Conservation (phyloP, 2,797 vertebrate genomes). For the Columba guinea region DNA sequence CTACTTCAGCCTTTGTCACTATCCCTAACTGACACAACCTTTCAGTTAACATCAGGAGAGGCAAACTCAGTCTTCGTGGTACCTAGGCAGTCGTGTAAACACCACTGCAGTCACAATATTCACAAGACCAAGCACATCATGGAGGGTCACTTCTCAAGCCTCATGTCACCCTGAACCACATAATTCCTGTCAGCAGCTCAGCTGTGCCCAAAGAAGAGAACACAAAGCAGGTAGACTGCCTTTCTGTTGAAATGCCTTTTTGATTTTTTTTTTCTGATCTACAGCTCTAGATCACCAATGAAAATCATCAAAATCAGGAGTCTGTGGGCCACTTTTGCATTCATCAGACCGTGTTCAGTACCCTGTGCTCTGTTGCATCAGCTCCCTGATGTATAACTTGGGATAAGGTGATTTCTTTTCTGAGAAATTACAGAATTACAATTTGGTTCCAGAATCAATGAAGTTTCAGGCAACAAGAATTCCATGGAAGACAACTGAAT, state of each 20-base stretch:
- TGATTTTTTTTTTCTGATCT: background rate
- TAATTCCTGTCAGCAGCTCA: background rate
- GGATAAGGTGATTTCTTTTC: background rate
- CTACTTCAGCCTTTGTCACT: background rate
- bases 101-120: background rate
- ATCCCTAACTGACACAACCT: fast-evolving
- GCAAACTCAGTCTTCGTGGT: background rate
- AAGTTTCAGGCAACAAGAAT: background rate
- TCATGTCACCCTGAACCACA: background rate
- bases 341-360: background rate
- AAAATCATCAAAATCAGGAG: background rate
- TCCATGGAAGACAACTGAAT: background rate
- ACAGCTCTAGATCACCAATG: background rate
- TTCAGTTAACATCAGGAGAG: background rate
- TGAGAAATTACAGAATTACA: background rate
- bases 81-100: background rate
- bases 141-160: background rate
- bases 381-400: background rate
- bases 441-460: background rate
- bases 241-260: background rate
- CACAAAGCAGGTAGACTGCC: background rate
- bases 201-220: background rate
- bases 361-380: background rate
- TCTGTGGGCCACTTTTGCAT: background rate
- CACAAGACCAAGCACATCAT: background rate